Percentiles rank a stretch among this genome's conserved stretches.
Evolutionary conservation across 2,888 invertebrate genomes (phyloP).

Genomic region (Pantelozetes paolii): DNA sequence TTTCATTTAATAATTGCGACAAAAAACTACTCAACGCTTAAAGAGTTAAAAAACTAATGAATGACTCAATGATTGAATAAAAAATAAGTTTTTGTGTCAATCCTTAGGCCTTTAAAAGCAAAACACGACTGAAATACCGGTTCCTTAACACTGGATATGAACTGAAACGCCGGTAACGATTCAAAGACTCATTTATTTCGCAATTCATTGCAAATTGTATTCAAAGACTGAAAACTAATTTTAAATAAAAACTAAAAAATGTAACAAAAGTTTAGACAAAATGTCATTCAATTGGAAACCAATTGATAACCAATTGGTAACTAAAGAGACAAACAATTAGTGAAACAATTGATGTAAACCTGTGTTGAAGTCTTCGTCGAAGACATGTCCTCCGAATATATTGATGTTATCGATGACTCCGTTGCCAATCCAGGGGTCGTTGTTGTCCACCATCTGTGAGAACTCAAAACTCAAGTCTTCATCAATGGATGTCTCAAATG

Average conservation of each 20-base stretch:
- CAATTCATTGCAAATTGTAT: background rate
- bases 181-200: too few relatives aligned
- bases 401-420: slow-evolving; percentile 28
- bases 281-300: background rate
- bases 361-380: slow-evolving; percentile 33
- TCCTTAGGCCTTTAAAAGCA: background rate
- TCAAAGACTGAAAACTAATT: background rate
- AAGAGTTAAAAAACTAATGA: background rate
- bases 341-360: slow-evolving; percentile 3
- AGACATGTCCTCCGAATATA: slow-evolving; percentile 14
- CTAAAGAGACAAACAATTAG: background rate
- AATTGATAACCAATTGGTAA: background rate
- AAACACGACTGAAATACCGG: slow-evolving; percentile 28
- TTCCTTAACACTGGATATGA: background rate
- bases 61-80: background rate
- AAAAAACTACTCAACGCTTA: background rate
- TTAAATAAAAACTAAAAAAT: background rate
- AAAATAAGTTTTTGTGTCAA: background rate
- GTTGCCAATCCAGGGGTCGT: slow-evolving; percentile 34
- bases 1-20: background rate
- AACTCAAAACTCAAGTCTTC: slow-evolving; percentile 21
- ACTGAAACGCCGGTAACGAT: background rate
- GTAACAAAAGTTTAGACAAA: too few relatives aligned
- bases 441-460: slow-evolving; percentile 33
- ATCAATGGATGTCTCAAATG: slow-evolving; percentile 28